A percentile compares a stretch with the other conserved stretches of the same genome.
phyloP scores from a whole-genome alignment of 2,888 invertebrate genomes.

The Dryadula phaetusa region DNA sequence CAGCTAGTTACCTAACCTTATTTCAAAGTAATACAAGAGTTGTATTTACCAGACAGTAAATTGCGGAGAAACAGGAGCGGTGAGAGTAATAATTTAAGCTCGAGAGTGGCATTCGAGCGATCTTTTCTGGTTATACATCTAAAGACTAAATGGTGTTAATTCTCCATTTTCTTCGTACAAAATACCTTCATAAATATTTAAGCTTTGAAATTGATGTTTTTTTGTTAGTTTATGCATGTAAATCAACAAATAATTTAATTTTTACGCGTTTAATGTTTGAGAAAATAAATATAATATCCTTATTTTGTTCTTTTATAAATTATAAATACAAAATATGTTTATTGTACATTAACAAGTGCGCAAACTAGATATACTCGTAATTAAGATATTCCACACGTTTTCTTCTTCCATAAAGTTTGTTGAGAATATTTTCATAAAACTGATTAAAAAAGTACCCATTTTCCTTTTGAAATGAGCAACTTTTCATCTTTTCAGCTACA shows the following conservation, averaged over 20 bases:
- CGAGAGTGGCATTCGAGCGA: constrained; percentile 64
- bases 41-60: constrained; percentile 55
- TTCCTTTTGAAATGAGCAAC: constrained; percentile 36
- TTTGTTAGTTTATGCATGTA: too few relatives aligned
- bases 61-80: constrained; percentile 58
- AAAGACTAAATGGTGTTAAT: constrained; percentile 50
- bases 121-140: constrained; percentile 60
- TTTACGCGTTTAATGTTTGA: background rate
- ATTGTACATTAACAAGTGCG: background rate
- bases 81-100: constrained; percentile 66
- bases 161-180: constrained; percentile 25
- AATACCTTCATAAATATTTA: background rate
- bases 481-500: constrained; percentile 32
- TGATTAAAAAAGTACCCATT: constrained; percentile 29
- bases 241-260: background rate
- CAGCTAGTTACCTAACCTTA: constrained; percentile 26
- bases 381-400: constrained; percentile 12
- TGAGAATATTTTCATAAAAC: constrained; percentile 16
- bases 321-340: background rate
- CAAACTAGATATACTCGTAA: constrained; percentile 5
- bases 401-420: constrained; percentile 6
- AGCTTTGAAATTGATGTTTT: background rate
- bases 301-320: background rate
- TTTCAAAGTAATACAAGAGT: constrained; percentile 38
- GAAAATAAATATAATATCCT: background rate